Percentiles rank a stretch among this genome's conserved stretches.
Evolutionary conservation across 30 jellyfish, hydroid and myxozoan species (phyloP).

Genomic region (Aurelia aurita complex sp. Pacific): DNA sequence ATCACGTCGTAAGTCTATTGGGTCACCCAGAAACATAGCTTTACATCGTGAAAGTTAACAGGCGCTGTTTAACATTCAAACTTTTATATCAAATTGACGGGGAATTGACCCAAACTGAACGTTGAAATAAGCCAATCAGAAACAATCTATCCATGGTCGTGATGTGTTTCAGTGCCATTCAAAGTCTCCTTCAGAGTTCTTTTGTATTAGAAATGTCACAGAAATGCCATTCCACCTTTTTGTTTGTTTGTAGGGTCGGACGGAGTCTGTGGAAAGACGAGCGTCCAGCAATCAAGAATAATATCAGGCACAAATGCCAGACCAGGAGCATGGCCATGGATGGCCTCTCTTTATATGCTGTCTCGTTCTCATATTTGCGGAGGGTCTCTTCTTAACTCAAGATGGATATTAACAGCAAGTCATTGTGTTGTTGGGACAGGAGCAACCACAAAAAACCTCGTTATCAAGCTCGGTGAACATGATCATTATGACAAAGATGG

Average conservation of each 20-base stretch:
- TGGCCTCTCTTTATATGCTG: constrained; percentile 72
- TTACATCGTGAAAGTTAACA: no score
- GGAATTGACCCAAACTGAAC: no score
- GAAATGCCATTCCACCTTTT: no score
- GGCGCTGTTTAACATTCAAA: no score
- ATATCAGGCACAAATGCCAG: constrained; percentile 75
- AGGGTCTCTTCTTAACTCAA: constrained; percentile 68
- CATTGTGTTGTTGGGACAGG: constrained; percentile 76
- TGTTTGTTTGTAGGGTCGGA: neutral
- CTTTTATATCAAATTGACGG: no score
- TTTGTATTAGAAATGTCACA: no score
- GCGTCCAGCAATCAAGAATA: constrained; percentile 69
- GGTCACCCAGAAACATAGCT: no score
- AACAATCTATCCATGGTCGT: no score
- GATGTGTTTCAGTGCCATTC: no score
- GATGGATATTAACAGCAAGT: constrained; percentile 85
- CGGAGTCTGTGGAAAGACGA: constrained; percentile 68
- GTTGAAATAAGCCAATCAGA: no score
- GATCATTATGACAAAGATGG: constrained; percentile 59
- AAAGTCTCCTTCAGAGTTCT: no score
- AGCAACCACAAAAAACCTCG: constrained; percentile 27
- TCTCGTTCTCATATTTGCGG: constrained; percentile 82
- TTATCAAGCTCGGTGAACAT: constrained; percentile 79
- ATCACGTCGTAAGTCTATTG: no score
- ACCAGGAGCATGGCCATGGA: constrained; percentile 97